Evolutionary conservation across 2,888 invertebrate genomes (phyloP).

Genomic region (Monochamus alternatus): DNA sequence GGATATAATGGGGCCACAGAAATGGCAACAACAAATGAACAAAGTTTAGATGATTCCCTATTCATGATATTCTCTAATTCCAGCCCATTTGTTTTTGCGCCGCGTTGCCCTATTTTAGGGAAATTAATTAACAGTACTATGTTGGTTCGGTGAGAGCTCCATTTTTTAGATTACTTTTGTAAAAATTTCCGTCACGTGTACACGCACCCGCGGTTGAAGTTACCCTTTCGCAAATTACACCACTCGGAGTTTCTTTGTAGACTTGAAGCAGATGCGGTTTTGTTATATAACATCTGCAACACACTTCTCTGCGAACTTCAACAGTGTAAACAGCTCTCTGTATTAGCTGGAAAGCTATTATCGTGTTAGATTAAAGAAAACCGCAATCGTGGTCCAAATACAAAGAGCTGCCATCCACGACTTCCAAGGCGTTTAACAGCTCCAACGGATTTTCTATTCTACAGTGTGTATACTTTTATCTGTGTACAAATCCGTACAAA

Average conservation of each 20-base stretch:
- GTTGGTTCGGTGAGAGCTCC: too few relatives aligned
- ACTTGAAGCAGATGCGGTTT: background rate
- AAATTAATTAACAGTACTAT: too few relatives aligned
- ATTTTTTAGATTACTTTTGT: too few relatives aligned
- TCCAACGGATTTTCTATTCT: too few relatives aligned
- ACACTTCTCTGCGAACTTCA: background rate
- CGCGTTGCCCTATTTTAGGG: too few relatives aligned
- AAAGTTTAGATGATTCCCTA: too few relatives aligned
- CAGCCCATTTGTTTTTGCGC: too few relatives aligned
- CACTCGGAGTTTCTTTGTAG: background rate
- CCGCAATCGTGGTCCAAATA: background rate
- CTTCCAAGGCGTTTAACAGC: background rate
- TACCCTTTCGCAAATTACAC: background rate
- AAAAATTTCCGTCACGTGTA: background rate
- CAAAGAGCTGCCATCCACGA: background rate
- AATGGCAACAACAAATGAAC: too few relatives aligned
- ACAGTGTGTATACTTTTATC: too few relatives aligned
- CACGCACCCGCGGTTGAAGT: background rate
- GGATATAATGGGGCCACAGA: background rate
- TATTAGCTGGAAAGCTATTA: conserved; percentile 8
- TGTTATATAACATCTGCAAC: background rate
- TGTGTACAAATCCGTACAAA: too few relatives aligned
- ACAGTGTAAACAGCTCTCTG: background rate
- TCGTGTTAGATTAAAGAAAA: background rate
- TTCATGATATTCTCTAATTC: too few relatives aligned